These are phyloP conservation scores for Babylonia areolata DNA, from an alignment of 1,140 invertebrate species.

Conservation along the genomic window DNA sequence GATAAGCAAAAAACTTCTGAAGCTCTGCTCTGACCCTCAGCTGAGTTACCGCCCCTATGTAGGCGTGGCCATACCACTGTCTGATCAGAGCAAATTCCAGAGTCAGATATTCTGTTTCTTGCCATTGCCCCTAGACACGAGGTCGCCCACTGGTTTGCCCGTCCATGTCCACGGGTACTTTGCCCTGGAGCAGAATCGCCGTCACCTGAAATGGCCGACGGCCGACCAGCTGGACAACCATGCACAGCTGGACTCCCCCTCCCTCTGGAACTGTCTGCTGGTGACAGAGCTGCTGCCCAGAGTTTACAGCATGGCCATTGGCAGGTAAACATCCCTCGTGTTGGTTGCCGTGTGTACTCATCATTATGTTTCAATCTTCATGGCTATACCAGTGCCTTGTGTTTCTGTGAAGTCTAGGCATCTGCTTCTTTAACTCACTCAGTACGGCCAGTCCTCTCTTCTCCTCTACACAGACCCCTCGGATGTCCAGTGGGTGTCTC, in stretches of 20 bases:
- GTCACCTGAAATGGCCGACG: slow-evolving; percentile 66
- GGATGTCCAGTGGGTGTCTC: too few species aligned
- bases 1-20: background rate
- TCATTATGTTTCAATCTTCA: too few species aligned
- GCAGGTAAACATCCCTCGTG: background rate
- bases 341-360: too few species aligned
- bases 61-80: slow-evolving; percentile 35
- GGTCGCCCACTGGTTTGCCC: slow-evolving; percentile 63
- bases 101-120: slow-evolving; percentile 69
- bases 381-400: too few species aligned
- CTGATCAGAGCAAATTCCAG: background rate
- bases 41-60: slow-evolving; percentile 27
- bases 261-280: slow-evolving; percentile 66
- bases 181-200: slow-evolving; percentile 66
- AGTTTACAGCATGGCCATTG: slow-evolving; percentile 48
- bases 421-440: too few species aligned
- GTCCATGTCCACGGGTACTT: slow-evolving; percentile 70
- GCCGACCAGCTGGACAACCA: slow-evolving; percentile 48
- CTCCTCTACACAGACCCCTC: too few species aligned
- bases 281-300: slow-evolving; percentile 58
- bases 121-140: slow-evolving; percentile 62
- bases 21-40: slow-evolving; percentile 7
- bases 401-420: too few species aligned
- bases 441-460: too few species aligned
- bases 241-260: slow-evolving; percentile 52